Conservation (phyloP, 2,797 vertebrate genomes). For the Chaunax sp. region DNA sequence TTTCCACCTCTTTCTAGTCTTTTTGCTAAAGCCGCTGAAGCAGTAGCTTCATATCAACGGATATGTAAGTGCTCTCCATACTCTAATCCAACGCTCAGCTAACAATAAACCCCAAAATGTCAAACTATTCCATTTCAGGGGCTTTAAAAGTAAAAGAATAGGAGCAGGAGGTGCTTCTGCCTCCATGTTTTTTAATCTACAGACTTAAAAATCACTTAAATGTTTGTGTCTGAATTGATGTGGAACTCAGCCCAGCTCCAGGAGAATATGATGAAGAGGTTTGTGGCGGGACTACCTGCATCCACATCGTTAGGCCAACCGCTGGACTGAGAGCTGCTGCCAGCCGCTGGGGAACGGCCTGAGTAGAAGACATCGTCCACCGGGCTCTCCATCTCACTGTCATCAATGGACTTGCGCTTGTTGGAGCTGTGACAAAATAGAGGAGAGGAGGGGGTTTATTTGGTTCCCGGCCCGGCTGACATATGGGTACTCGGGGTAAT, state of each 20-base stretch:
- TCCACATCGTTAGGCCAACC: constrained; percentile 96
- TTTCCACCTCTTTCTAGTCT: constrained; percentile 6
- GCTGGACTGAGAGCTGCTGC: constrained; percentile 93
- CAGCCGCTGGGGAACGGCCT: constrained; percentile 92
- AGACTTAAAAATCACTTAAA: not conserved
- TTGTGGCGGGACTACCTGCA: constrained; percentile 84
- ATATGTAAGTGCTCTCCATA: not conserved
- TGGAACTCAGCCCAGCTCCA: constrained; percentile 49
- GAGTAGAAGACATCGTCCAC: constrained; percentile 97
- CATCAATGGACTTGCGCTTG: constrained; percentile 96
- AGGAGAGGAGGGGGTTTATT: not conserved
- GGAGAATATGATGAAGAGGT: not conserved
- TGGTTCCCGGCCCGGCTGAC: constrained; percentile 7
- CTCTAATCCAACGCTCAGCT: not conserved
- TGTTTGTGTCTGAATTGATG: constrained; percentile 43
- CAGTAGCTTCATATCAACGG: no score
- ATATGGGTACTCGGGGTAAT: not conserved
- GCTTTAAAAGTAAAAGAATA: constrained; percentile 2
- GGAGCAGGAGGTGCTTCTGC: not conserved
- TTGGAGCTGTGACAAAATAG: constrained; percentile 85
- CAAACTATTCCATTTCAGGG: constrained; percentile 2
- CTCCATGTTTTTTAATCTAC: not conserved
- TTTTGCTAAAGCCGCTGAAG: no score
- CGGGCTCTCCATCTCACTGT: constrained; percentile 97
- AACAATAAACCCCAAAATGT: no score